Percentiles rank a stretch among this genome's conserved stretches.
These are phyloP conservation scores for Thamnophis elegans DNA, from an alignment of 2,797 vertebrate genomes.

Conservation along the genomic window DNA sequence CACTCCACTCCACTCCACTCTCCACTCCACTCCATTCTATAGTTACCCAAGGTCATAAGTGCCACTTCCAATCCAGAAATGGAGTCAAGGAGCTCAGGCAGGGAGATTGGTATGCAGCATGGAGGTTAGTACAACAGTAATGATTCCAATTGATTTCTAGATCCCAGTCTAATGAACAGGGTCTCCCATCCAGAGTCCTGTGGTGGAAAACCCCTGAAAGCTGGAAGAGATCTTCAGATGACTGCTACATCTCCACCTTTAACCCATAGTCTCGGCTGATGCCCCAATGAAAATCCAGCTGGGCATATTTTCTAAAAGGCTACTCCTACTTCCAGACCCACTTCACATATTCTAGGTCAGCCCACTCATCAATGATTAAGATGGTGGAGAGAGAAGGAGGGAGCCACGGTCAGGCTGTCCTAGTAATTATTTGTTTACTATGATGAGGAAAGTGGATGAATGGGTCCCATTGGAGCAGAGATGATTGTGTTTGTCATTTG, in stretches of 20 bases:
- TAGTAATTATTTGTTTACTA: background rate
- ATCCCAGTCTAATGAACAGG: background rate
- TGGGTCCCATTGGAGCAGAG: background rate
- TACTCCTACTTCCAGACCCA: background rate
- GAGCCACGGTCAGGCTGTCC: background rate
- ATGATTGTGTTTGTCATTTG: background rate
- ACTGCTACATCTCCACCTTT: background rate
- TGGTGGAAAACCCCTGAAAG: background rate
- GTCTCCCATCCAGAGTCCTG: background rate
- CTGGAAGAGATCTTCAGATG: background rate
- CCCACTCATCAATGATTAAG: background rate
- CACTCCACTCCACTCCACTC: no score
- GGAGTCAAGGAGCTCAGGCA: no score
- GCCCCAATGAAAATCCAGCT: background rate
- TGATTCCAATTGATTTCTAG: background rate
- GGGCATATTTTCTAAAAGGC: background rate
- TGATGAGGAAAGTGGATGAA: background rate
- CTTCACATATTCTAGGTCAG: background rate
- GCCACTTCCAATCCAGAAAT: no score
- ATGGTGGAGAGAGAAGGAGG: background rate
- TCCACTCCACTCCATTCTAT: no score
- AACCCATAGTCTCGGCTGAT: background rate
- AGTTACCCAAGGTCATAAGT: no score
- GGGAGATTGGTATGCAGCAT: no score
- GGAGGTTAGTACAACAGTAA: no score